Evolutionary conservation across 1,140 invertebrate genomes (phyloP).

Genomic region (Venturia canescens): DNA sequence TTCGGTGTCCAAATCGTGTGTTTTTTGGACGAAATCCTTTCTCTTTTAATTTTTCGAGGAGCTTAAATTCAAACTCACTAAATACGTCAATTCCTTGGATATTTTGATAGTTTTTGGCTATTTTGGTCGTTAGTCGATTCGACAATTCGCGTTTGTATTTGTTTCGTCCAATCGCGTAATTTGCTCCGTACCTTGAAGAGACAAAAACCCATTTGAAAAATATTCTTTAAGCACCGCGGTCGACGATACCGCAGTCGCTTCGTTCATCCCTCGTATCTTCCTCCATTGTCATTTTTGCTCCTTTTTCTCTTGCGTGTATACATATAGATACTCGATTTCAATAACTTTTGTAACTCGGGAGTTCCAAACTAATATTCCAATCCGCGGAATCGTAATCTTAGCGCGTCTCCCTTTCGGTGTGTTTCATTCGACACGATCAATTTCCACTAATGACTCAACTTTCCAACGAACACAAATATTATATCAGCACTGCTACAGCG

Average conservation of each 20-base stretch:
- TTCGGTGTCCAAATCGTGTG: not conserved
- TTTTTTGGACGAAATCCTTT: slow-evolving; percentile 4
- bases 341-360: slow-evolving; percentile 26
- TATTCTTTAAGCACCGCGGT: too few relatives aligned
- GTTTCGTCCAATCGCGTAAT: too few relatives aligned
- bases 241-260: not conserved
- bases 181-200: too few relatives aligned
- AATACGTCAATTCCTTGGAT: too few relatives aligned
- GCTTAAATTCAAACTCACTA: too few relatives aligned
- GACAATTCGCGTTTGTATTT: too few relatives aligned
- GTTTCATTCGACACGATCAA: slow-evolving; percentile 50
- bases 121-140: too few relatives aligned
- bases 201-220: too few relatives aligned
- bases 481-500: not conserved
- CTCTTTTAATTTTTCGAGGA: not conserved
- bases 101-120: too few relatives aligned
- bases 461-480: slow-evolving; percentile 43
- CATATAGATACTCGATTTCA: slow-evolving; percentile 9
- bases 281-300: slow-evolving; percentile 28
- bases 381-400: slow-evolving; percentile 47
- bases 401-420: slow-evolving; percentile 16
- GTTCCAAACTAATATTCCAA: slow-evolving; percentile 51
- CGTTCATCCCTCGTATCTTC: not conserved
- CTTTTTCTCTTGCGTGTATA: not conserved
- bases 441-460: slow-evolving; percentile 54